Percentiles rank a stretch among this genome's conserved stretches.
Conservation (phyloP, 2,113 vertebrate genomes). For the Syngnathus scovelli region DNA sequence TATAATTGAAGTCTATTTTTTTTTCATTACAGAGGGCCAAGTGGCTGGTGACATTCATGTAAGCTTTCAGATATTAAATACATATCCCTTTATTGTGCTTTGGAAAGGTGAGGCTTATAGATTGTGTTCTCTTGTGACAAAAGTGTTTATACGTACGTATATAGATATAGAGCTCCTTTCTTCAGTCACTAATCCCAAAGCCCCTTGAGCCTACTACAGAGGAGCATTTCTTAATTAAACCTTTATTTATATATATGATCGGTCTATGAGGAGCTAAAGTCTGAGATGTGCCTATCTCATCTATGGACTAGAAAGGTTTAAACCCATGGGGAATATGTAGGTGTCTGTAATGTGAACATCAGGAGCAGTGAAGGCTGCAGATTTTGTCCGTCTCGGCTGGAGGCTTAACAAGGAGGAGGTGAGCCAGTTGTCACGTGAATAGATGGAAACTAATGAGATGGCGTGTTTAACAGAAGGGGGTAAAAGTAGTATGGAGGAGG, state of each 20-base stretch:
- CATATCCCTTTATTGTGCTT: slow-evolving; percentile 59
- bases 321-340: slow-evolving; percentile 35
- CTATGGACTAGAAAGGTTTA: slow-evolving; percentile 47
- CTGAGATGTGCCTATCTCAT: slow-evolving; percentile 48
- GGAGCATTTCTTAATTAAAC: slow-evolving; percentile 65
- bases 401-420: slow-evolving; percentile 40
- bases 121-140: slow-evolving; percentile 22
- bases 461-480: slow-evolving; percentile 28
- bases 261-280: slow-evolving; percentile 53
- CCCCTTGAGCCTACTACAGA: slow-evolving; percentile 31
- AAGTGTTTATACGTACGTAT: slow-evolving; percentile 16
- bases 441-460: slow-evolving; percentile 44
- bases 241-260: slow-evolving; percentile 68
- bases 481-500: slow-evolving; percentile 18
- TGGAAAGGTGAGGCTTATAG: slow-evolving; percentile 42
- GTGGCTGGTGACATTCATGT: slow-evolving; percentile 41
- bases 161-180: slow-evolving; percentile 16
- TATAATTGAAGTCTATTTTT: slow-evolving; percentile 44
- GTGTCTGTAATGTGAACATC: slow-evolving; percentile 51
- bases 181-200: slow-evolving; percentile 28
- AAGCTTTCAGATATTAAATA: slow-evolving; percentile 50
- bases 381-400: slow-evolving; percentile 40
- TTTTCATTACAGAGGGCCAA: slow-evolving; percentile 45
- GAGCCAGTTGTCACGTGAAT: slow-evolving; percentile 31
- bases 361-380: slow-evolving; percentile 29